phyloP scores from a whole-genome alignment of 2,888 invertebrate genomes.

The Hololepta plana region DNA sequence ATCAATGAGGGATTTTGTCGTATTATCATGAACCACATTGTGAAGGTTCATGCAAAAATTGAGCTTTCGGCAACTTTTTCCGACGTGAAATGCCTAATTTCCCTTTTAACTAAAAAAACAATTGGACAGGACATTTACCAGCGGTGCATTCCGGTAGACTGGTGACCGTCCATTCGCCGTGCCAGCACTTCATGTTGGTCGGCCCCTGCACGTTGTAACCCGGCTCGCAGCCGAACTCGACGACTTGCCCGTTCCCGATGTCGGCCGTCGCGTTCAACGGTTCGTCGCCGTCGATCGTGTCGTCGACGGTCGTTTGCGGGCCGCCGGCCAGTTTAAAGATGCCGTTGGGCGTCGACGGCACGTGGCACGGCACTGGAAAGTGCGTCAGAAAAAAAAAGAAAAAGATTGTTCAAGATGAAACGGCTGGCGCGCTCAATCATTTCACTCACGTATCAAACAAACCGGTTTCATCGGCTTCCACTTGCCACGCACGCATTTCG shows the following conservation, averaged over 20 bases:
- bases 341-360: slow-evolving; percentile 50
- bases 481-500: slow-evolving; percentile 63
- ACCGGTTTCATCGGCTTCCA: slow-evolving; percentile 72
- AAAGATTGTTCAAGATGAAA: slow-evolving; percentile 2
- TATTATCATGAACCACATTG: too few relatives aligned
- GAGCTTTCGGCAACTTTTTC: too few relatives aligned
- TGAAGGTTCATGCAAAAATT: too few relatives aligned
- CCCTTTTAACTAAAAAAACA: too few relatives aligned
- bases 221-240: slow-evolving; percentile 57
- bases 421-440: background rate
- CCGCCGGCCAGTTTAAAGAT: slow-evolving; percentile 39
- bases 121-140: too few relatives aligned
- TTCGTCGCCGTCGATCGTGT: slow-evolving; percentile 28
- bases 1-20: too few relatives aligned
- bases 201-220: slow-evolving; percentile 56
- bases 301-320: slow-evolving; percentile 19
- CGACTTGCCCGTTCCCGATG: slow-evolving; percentile 49
- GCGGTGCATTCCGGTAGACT: slow-evolving; percentile 61
- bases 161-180: slow-evolving; percentile 66
- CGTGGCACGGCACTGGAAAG: slow-evolving; percentile 46
- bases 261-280: slow-evolving; percentile 39
- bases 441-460: slow-evolving; percentile 56
- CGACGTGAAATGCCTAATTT: too few relatives aligned
- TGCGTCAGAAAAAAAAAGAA: too few relatives aligned
- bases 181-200: slow-evolving; percentile 55